These are phyloP conservation scores for Stenotaenia linearis DNA, from an alignment of 2,888 invertebrate genomes.

Conservation along the genomic window DNA sequence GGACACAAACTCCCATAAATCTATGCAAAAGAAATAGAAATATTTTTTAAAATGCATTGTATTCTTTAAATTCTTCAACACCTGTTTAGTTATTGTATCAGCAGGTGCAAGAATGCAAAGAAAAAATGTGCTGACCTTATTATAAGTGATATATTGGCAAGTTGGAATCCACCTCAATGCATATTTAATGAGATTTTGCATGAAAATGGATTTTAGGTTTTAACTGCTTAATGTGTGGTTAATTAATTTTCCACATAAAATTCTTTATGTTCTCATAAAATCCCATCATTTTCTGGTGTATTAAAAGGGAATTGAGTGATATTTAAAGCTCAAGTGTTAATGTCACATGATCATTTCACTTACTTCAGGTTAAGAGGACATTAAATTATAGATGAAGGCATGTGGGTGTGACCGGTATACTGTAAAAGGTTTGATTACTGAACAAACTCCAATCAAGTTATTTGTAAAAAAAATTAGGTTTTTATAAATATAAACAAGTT, in stretches of 20 bases:
- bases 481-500: no score
- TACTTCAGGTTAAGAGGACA: neutral
- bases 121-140: neutral
- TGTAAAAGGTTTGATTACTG: neutral
- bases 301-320: no score
- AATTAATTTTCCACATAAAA: no score
- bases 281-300: no score
- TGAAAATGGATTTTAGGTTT: no score
- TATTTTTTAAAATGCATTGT: conserved; percentile 32
- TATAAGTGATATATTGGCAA: no score
- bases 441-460: neutral
- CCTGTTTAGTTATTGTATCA: conserved; percentile 31
- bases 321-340: no score
- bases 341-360: neutral
- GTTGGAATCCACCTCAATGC: no score
- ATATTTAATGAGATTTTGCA: neutral
- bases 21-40: conserved; percentile 51
- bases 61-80: conserved; percentile 6
- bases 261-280: no score
- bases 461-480: neutral
- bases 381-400: neutral
- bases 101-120: neutral
- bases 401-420: neutral
- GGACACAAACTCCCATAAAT: conserved; percentile 93
- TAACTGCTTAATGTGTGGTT: no score